Evolutionary conservation across 2,888 invertebrate genomes (phyloP).

Genomic region (Gisinianus flammeolus): DNA sequence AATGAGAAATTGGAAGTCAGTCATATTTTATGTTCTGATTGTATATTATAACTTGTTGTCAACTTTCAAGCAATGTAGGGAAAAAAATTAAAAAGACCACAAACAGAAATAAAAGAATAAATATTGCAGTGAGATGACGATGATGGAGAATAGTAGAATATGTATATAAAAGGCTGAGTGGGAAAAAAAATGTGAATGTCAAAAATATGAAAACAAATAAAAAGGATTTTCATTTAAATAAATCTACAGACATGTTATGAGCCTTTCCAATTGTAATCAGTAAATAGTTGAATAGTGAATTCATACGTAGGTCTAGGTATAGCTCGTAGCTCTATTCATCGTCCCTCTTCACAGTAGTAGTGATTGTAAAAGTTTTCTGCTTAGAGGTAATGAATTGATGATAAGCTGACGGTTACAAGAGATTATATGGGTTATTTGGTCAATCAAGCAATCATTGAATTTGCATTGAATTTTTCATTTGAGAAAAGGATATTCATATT

Average conservation of each 20-base stretch:
- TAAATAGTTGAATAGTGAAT: constrained; percentile 18
- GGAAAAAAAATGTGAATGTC: background rate
- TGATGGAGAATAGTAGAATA: too few relatives aligned
- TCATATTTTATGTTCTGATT: too few relatives aligned
- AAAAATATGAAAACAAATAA: constrained; percentile 1
- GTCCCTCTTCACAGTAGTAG: background rate
- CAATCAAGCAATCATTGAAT: constrained; percentile 19
- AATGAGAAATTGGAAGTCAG: background rate
- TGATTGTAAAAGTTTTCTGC: background rate
- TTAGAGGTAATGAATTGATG: background rate
- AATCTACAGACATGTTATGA: constrained; percentile 18
- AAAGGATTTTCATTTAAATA: constrained; percentile 24
- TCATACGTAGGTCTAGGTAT: too few relatives aligned
- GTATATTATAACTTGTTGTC: too few relatives aligned
- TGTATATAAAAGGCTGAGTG: background rate
- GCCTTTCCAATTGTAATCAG: constrained; percentile 30
- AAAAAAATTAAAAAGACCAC: too few relatives aligned
- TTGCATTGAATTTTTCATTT: constrained; percentile 9
- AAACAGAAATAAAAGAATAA: too few relatives aligned
- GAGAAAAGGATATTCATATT: background rate
- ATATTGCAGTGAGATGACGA: too few relatives aligned
- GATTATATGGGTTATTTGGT: constrained; percentile 33
- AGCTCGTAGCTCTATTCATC: too few relatives aligned
- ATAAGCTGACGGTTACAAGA: constrained; percentile 10
- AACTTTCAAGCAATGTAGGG: too few relatives aligned